These are phyloP conservation scores for Cervus canadensis DNA, from an alignment of 2,113 vertebrate species.

Conservation along the genomic window DNA sequence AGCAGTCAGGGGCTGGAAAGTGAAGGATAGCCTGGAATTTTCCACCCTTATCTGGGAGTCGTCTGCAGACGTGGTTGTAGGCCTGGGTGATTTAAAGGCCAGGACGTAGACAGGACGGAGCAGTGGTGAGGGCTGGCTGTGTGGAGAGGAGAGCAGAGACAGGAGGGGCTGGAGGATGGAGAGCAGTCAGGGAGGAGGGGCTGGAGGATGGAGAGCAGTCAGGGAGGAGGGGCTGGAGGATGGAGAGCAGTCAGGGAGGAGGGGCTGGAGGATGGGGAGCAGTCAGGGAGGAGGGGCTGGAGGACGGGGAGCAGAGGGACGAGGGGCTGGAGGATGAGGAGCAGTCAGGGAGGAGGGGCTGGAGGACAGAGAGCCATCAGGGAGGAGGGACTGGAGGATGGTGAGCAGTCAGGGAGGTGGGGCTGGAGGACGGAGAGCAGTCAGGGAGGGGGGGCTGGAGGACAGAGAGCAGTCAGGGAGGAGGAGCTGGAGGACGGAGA, in stretches of 20 bases:
- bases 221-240: neutral
- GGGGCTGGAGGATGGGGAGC: neutral
- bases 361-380: neutral
- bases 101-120: neutral
- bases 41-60: neutral
- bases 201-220: neutral
- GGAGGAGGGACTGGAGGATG: neutral
- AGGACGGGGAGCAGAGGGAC: no score
- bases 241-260: neutral
- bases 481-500: neutral
- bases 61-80: neutral
- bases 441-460: neutral
- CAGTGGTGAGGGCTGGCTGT: neutral
- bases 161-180: neutral
- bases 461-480: neutral
- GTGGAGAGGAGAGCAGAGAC: neutral
- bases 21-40: neutral
- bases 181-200: neutral
- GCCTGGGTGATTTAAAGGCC: neutral
- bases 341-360: neutral
- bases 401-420: neutral
- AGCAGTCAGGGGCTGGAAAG: neutral
- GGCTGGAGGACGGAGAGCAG: neutral
- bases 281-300: no score
- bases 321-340: neutral